Percentiles rank a stretch among this genome's conserved stretches.
Conservation (phyloP, 2,113 vertebrate species). For the Astur gentilis region DNA sequence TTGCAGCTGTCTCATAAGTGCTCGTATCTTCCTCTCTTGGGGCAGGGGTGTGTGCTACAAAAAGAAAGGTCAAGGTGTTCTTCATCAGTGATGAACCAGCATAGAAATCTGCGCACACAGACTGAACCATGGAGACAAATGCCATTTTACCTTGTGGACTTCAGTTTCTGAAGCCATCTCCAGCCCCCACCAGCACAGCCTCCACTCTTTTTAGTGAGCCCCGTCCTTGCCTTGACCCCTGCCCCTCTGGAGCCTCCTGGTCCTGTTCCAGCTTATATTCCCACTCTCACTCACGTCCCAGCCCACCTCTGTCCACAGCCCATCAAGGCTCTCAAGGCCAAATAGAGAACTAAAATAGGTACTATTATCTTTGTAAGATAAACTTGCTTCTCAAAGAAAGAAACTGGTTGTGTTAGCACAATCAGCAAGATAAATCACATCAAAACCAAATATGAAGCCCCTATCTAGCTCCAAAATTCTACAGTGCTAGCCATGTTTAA, state of each 20-base stretch:
- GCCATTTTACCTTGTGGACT: neutral
- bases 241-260: neutral
- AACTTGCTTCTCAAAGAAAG: neutral
- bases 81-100: neutral
- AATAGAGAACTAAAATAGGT: neutral
- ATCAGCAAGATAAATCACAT: neutral
- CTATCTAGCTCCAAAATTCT: neutral
- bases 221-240: neutral
- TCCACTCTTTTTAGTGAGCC: neutral
- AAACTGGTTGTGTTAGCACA: neutral
- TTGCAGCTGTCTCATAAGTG: neutral
- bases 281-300: neutral
- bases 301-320: neutral
- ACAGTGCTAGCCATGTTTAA: neutral
- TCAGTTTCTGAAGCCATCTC: neutral
- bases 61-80: neutral
- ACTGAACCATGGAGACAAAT: neutral
- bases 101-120: neutral
- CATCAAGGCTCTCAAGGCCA: neutral
- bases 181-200: neutral
- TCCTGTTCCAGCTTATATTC: neutral
- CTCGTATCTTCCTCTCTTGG: neutral
- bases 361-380: neutral
- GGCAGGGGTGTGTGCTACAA: accelerated
- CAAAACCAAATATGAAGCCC: neutral